Evolutionary conservation across 2,888 invertebrate species (phyloP), one percentile per base, ranked within the genome.

Genomic region (Parascotia fuliginaria): DNA sequence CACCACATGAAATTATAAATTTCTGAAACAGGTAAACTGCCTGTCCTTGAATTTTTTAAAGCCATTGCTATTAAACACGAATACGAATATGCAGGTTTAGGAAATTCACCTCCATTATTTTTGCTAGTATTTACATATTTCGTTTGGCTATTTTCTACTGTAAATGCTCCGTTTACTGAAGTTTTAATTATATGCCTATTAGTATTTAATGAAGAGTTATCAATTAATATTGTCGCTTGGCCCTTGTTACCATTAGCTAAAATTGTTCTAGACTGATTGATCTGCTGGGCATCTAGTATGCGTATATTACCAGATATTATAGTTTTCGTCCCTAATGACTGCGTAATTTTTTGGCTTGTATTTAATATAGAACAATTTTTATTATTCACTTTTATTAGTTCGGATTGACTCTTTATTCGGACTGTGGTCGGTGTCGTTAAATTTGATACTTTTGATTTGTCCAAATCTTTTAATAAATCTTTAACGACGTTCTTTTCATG

Each of bases 1-100:
- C 90, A 97, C 96, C 98, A 99, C 97, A 99, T 98, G 81, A 99
- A 99, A 83, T 97, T 98, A 87, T 99, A 99, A 70, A 99, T 99
- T 92, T 99, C 99, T 9, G 98, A 98, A 27, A 99, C 99, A 2
- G 99, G 99, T 73, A 99, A 89, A 73, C 98, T 97, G 45, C 99
- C 99, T 45, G 96, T 96, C 70, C 96, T 94, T 56, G 98, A 98
- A 85, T 99, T 99, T 88, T 99, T 99, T 58, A 99, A 91, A 3
- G 99, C 98, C 97, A 99, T 96, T 0, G 99, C 99, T 80, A 99
- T 99, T 61, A 99, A 94, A 90, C 99, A 99, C 51, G 98, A 98
- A 85, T 99, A 99, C 9, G 99, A 99, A 88, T 98, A 99, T 2
- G 98, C 97, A 3, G 99, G 99, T 86, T 99, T 99, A 0, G 98